Evolutionary conservation across 2,888 invertebrate genomes (phyloP).

Genomic region (Mechanitis messenoides): DNA sequence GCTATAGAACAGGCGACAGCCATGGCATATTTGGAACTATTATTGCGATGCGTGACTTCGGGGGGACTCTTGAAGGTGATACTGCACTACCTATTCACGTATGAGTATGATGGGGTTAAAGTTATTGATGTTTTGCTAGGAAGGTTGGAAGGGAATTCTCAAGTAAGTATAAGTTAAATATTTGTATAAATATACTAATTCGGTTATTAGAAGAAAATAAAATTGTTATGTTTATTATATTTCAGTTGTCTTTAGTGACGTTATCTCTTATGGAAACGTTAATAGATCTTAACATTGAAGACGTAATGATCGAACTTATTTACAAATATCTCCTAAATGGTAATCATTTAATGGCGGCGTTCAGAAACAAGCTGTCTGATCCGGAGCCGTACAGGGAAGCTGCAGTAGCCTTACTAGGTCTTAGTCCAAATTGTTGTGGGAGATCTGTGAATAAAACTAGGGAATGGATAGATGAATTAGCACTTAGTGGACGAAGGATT

Average conservation of each 20-base stretch:
- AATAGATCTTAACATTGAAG: slow-evolving; percentile 95
- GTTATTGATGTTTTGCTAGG: slow-evolving; percentile 89
- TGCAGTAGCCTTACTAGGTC: slow-evolving; percentile 53
- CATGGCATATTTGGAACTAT: slow-evolving; percentile 94
- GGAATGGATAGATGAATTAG: slow-evolving; percentile 61
- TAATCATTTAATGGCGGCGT: slow-evolving; percentile 52
- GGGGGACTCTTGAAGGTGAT: slow-evolving; percentile 89
- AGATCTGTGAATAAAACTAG: slow-evolving; percentile 55
- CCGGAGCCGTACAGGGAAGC: slow-evolving; percentile 62
- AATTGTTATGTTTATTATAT: neutral
- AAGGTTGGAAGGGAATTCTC: slow-evolving; percentile 84
- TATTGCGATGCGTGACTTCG: slow-evolving; percentile 90
- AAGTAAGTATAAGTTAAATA: slow-evolving; percentile 69
- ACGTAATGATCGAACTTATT: slow-evolving; percentile 94
- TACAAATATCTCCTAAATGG: slow-evolving; percentile 84
- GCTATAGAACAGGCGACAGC: slow-evolving; percentile 93
- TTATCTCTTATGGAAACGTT: slow-evolving; percentile 93
- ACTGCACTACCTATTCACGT: slow-evolving; percentile 88
- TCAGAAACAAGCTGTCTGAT: slow-evolving; percentile 51
- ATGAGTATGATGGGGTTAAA: slow-evolving; percentile 88
- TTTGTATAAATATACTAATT: neutral
- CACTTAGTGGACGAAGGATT: slow-evolving; percentile 51
- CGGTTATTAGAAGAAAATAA: too few species aligned
- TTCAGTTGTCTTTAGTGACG: slow-evolving; percentile 88
- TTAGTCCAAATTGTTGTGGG: slow-evolving; percentile 80